Percentiles rank a stretch among this genome's conserved stretches.
These are phyloP conservation scores for Chroicocephalus ridibundus DNA, from an alignment of 2,113 vertebrate genomes.

Conservation along the genomic window DNA sequence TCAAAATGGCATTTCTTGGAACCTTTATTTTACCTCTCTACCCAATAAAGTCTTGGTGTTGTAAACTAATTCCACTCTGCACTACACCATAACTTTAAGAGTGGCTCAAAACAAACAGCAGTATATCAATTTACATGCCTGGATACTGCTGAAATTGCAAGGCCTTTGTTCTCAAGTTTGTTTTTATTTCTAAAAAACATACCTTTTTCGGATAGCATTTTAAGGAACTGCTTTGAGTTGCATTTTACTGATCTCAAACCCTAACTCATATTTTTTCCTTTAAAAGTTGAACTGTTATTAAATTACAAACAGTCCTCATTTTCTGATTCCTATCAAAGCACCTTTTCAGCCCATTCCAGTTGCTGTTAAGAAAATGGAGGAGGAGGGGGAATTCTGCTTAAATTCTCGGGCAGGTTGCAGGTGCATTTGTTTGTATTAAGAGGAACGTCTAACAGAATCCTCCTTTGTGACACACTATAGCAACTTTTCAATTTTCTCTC, in stretches of 20 bases:
- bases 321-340: not conserved
- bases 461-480: conserved; percentile 61
- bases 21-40: not conserved
- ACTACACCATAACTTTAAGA: not conserved
- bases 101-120: not conserved
- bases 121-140: not conserved
- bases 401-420: conserved; percentile 30
- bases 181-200: not conserved
- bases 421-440: conserved; percentile 61
- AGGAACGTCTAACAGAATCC: conserved; percentile 50
- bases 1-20: not conserved
- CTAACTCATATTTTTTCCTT: not conserved
- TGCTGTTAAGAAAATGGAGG: not conserved
- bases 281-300: not conserved
- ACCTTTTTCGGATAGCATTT: not conserved
- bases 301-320: not conserved
- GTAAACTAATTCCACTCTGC: not conserved
- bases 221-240: not conserved
- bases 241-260: not conserved
- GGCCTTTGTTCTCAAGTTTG: not conserved
- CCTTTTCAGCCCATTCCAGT: not conserved
- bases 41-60: not conserved
- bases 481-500: conserved; percentile 60
- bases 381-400: not conserved
- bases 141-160: not conserved